Evolutionary conservation across 2,113 vertebrate species (phyloP).

Genomic region (Oreocharis arfaki): DNA sequence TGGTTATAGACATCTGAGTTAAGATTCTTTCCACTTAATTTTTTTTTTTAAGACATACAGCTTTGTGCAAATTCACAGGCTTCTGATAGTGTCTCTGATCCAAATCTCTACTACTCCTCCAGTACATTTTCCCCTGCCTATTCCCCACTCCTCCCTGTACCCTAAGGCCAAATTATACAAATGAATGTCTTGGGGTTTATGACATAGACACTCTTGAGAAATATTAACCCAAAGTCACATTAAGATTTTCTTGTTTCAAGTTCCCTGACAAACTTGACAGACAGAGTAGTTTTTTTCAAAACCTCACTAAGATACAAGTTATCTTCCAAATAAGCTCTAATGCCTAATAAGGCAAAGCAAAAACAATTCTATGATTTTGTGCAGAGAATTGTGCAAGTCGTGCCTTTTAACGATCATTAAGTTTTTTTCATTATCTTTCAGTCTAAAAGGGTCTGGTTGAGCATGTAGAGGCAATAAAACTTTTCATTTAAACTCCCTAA

Average conservation of each 20-base stretch:
- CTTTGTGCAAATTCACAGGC: neutral
- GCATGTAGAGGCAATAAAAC: neutral
- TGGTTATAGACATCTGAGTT: neutral
- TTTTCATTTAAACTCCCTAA: neutral
- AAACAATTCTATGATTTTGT: neutral
- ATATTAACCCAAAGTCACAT: neutral
- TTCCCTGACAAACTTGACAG: neutral
- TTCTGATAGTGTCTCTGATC: neutral
- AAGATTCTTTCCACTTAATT: neutral
- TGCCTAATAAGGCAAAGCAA: neutral
- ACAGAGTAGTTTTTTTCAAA: neutral
- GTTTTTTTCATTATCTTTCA: neutral
- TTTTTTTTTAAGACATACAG: neutral
- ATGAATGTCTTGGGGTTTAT: neutral
- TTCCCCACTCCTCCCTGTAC: neutral
- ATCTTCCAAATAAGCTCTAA: neutral
- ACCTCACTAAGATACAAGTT: neutral
- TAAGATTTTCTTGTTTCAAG: neutral
- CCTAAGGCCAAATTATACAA: slow-evolving; percentile 30
- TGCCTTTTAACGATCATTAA: neutral
- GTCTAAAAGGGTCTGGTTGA: neutral
- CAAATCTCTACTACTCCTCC: neutral
- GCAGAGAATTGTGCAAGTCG: neutral
- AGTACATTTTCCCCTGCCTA: slow-evolving; percentile 8
- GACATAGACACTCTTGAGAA: slow-evolving; percentile 12